Base-by-base conservation (phyloP, 2,888 invertebrate species). In the Dromius quadrimaculatus region DNA sequence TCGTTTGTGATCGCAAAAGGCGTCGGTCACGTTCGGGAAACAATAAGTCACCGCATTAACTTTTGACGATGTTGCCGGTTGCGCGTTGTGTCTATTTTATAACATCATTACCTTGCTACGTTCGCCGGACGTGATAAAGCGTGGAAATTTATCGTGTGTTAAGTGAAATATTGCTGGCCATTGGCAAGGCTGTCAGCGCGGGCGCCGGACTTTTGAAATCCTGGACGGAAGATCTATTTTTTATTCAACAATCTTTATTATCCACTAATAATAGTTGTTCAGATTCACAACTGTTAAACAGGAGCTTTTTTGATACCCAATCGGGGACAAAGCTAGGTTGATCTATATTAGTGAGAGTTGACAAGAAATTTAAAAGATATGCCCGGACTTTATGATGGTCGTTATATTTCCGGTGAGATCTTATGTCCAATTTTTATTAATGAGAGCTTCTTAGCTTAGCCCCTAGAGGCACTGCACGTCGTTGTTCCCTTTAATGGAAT, bases 91-190 rank as follows among this genome's bases (percentile, higher is more conserved):
- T 78, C 77, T 77, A 74, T 79, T 79, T 79, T 78, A 79, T 78
- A 77, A 79, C 78, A 77, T 78, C 77, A 77, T 79, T 79, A 79
- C 75, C 74, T 75, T 72, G 75, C 74, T 76, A 75, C 76, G 76
- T 75, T 78, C 74, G 72, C 71, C 38, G 72, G 76, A 74, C 74
- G 77, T 76, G 78, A 80, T 80, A 78, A 79, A 78, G 78, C 75
- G 73, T 66, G 71, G 75, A 76, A 79, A 80, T 81, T 80, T 80
- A 80, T 80, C 77, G 78, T 76, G 74, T 78, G 78, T 77, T 78
- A 78, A 78, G 78, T 79, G 79, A 79, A 79, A 78, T 77, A 79
- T 78, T 41, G 63, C 38, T 47, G 38, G 54, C 75, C 76, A 68
- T 68, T 54, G 11, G 22, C 22, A 17, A 4, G 20, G 38, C 62